phyloP scores from a whole-genome alignment of 1,140 invertebrate genomes.

The Drosophila equinoxialis region DNA sequence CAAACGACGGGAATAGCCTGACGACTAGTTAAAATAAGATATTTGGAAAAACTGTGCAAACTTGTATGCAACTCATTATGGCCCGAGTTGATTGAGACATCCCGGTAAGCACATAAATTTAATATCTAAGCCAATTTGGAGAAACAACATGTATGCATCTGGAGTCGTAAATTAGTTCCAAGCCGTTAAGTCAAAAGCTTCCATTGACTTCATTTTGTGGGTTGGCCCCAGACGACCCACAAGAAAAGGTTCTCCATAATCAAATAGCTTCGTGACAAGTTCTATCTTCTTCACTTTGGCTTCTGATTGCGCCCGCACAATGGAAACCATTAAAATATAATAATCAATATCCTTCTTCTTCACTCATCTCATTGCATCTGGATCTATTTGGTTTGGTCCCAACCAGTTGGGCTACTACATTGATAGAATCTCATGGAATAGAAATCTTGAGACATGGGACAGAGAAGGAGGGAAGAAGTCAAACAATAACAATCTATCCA shows the following conservation, averaged over 20 bases:
- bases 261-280: too few relatives aligned
- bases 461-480: conserved; percentile 42
- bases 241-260: too few relatives aligned
- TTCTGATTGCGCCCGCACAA: conserved; percentile 47
- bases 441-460: conserved; percentile 32
- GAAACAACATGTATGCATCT: too few relatives aligned
- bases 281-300: too few relatives aligned
- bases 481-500: conserved; percentile 82
- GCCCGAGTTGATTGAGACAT: background rate
- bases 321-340: conserved; percentile 79
- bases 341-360: conserved; percentile 65
- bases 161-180: too few relatives aligned
- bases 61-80: conserved; percentile 2
- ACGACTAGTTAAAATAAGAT: background rate
- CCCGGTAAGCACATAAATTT: background rate
- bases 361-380: background rate
- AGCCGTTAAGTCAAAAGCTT: too few relatives aligned
- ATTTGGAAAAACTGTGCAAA: background rate
- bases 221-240: too few relatives aligned
- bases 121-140: background rate
- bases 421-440: conserved; percentile 75
- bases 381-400: conserved; percentile 50
- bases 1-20: background rate
- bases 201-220: too few relatives aligned
- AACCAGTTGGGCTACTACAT: conserved; percentile 64